Evolutionary conservation across 2,113 vertebrate genomes (phyloP), one percentile per base, ranked within the genome.

Genomic region (Monarcha castaneiventris): DNA sequence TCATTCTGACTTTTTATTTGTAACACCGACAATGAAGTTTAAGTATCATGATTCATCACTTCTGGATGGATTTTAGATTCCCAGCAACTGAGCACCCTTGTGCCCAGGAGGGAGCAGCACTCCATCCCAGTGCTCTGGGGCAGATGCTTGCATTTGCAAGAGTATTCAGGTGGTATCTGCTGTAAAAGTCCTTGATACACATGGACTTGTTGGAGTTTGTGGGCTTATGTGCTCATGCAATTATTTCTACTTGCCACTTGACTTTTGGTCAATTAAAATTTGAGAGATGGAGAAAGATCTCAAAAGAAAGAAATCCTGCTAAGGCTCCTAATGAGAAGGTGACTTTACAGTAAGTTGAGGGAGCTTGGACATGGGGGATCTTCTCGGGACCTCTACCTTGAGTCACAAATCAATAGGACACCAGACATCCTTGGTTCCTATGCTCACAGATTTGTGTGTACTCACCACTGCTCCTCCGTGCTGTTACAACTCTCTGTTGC

Each of bases 1-100:
- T 89, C 77, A 35, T 84, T 82, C 61, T 71, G 69, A 51, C 16
- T 90, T 92, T 86, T 86, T 89, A 37, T 96, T 88, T 94, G 32
- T 80, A 73, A 46, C 51, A 62, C 46, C 55, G 29, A 25, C 35
- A 74, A 59, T 46, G 13, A 32, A 41, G 27, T 86, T 86, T 88
- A 48, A 77, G 81, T 32, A 23, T 68, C 2, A 27, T 5, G 33
- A 49, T 67, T 80, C 35, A 26, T 54, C 46, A 27, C 30, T 64
- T 89, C 44, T 64, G 18, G 44, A 17, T 30, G 16, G 22, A 9
- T 27, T 39, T 74, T 30, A 56, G 17, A 54, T 68, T 81, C 26
- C 51, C 64, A 69, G 41, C 27, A 71, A 61, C 14, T 3, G 48
- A 62, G 4, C 11, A 59, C 16, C 9, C 5, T 44, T 43, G 33